phyloP scores from a whole-genome alignment of 2,113 vertebrate species.

The Mustela lutreola region DNA sequence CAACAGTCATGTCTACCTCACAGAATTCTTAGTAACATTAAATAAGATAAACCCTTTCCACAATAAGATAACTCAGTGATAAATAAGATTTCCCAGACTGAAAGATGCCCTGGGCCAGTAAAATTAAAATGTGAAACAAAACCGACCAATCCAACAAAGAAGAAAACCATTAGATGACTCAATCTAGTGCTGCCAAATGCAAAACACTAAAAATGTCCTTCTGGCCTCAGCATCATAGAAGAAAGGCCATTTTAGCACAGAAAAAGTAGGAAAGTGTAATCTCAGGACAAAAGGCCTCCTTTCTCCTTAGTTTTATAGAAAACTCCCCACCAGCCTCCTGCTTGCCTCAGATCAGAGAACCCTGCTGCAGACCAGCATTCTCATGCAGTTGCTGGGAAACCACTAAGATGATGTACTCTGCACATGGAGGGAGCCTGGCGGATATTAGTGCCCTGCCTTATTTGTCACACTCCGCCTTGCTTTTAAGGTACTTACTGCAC shows the following conservation, averaged over 20 bases:
- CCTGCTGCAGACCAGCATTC: not conserved
- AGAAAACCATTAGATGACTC: not conserved
- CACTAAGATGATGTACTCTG: not conserved
- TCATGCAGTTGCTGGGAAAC: not conserved
- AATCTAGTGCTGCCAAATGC: not conserved
- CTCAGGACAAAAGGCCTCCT: not conserved
- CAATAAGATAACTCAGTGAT: not conserved
- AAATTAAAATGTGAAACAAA: constrained; percentile 7
- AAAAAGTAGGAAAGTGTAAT: not conserved
- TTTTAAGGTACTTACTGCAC: not conserved
- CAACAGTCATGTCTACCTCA: not conserved
- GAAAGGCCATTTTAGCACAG: not conserved
- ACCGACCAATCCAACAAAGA: not conserved
- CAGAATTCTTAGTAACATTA: not conserved
- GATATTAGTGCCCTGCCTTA: not conserved
- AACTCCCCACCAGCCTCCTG: rapidly evolving
- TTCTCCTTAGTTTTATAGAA: not conserved
- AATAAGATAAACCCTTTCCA: not conserved
- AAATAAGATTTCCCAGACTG: not conserved
- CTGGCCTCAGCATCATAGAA: not conserved
- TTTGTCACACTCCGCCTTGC: not conserved
- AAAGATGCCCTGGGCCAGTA: not conserved
- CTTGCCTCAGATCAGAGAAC: not conserved
- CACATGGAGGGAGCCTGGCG: not conserved
- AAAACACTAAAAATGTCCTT: not conserved